Base-by-base conservation (phyloP, 92 coral and sea anemone species). In the Phenganax marumi region DNA sequence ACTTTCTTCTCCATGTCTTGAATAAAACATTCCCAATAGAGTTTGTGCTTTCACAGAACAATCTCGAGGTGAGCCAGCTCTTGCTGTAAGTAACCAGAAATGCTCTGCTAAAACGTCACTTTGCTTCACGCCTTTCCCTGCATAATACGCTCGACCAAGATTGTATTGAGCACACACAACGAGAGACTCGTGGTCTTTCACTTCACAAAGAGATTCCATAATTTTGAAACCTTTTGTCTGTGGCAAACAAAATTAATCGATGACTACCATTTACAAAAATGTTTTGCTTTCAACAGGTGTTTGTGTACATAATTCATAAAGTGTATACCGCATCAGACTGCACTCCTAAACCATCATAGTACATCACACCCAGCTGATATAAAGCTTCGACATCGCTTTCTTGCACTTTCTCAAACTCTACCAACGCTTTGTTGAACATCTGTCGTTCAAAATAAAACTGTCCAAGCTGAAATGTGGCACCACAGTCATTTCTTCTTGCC, bases 301-400 rank as follows among this genome's bases (percentile, higher is more conserved):
- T 3, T 50, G 74, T n/a, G n/a, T n/a, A n/a, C n/a, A 10, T 14
- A 58, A 79, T 17, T 51, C 14, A 52, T 54, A 50, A 92, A 81
- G 43, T 33, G 5, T 5, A 33, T 86, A 95, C 98, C 85, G 96
- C 93, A 83, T 91, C 74, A 12, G 90, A 76, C 48, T 84, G 85
- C 12, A 89, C 86, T 71, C 98, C 98, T n/a, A 95, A 77, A 2
- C 98, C 98, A 77, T 95, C 98, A 70, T 95, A 95, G 76, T 89
- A 95, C 97, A 95, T 92, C 13, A 95, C 97, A 46, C 98, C 98
- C 24, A 95, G 87, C 85, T 95, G 98, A 50, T 95, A 95, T 71
- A 91, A 92, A 0, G 98, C 98, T 86, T 95, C 97, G 43, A 83
- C 81, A 83, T 95, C 97, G 21, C 90, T 89, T 69, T 69, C 86